phyloP scores from a whole-genome alignment of 2,113 vertebrate species.

The Baryphthengus martii region DNA sequence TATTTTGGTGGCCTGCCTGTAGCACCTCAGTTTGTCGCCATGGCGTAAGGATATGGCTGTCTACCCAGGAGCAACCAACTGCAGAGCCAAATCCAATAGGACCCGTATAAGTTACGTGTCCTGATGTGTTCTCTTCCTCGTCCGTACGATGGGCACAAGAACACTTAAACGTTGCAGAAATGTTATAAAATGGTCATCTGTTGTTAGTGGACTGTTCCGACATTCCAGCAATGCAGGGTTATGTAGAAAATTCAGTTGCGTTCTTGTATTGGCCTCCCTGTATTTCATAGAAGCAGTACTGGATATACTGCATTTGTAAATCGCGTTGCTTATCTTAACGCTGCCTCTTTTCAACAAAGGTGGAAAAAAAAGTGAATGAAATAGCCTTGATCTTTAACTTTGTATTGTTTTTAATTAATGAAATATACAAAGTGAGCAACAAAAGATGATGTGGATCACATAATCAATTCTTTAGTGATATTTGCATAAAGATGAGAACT shows the following conservation, averaged over 20 bases:
- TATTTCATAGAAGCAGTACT: background rate
- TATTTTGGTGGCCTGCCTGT: background rate
- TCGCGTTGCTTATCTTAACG: background rate
- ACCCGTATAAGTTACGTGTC: background rate
- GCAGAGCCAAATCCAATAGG: background rate
- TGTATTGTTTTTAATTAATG: background rate
- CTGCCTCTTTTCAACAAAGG: background rate
- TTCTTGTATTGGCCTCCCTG: background rate
- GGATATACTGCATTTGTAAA: background rate
- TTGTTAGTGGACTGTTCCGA: background rate
- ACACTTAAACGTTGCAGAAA: background rate
- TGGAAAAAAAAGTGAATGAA: background rate
- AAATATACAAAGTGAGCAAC: background rate
- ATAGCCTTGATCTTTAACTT: background rate
- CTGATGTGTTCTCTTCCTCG: accelerated
- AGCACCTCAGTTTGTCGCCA: background rate
- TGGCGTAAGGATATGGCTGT: background rate
- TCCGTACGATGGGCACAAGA: background rate
- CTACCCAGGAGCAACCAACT: background rate
- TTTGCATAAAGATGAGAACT: background rate
- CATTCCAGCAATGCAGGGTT: background rate
- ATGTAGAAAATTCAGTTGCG: background rate
- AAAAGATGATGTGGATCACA: background rate
- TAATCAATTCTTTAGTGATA: background rate
- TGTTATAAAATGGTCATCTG: background rate